A percentile compares a stretch with the other conserved stretches of the same genome.
phyloP scores from a whole-genome alignment of 1,140 invertebrate genomes.

The Pseudoatta argentina region DNA sequence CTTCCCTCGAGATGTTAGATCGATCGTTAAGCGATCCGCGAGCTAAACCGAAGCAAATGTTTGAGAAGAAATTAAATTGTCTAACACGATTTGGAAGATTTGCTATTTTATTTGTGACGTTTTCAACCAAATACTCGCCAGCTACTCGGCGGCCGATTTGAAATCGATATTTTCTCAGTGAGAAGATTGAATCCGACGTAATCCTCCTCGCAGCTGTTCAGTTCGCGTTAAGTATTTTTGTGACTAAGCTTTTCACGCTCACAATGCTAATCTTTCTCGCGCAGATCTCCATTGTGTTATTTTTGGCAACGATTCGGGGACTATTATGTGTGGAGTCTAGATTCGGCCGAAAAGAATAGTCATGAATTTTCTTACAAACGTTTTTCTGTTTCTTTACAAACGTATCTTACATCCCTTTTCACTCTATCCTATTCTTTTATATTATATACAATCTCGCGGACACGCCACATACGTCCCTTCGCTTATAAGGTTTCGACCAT shows the following conservation, averaged over 20 bases:
- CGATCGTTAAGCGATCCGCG: not conserved
- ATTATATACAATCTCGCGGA: constrained; percentile 53
- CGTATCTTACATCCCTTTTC: constrained; percentile 34
- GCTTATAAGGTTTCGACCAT: constrained; percentile 57
- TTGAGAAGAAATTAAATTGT: not conserved
- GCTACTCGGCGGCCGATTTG: not conserved
- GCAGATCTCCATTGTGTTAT: constrained; percentile 16
- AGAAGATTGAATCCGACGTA: constrained; percentile 1
- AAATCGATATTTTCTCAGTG: constrained; percentile 22
- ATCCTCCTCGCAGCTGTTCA: constrained; percentile 13
- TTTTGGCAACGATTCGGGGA: constrained; percentile 13
- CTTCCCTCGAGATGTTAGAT: not conserved
- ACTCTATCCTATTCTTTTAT: constrained; percentile 56
- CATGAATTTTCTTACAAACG: constrained; percentile 30
- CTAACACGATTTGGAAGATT: not conserved
- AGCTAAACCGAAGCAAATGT: not conserved
- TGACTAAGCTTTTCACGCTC: not conserved
- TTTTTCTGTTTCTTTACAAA: constrained; percentile 47
- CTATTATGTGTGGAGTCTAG: constrained; percentile 24
- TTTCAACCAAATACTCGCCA: not conserved
- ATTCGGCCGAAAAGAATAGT: constrained; percentile 1
- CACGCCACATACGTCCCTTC: constrained; percentile 29
- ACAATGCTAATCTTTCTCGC: constrained; percentile 17
- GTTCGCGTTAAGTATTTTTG: constrained; percentile 26
- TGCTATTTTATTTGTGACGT: not conserved